Evolutionary conservation across 2,797 vertebrate genomes (phyloP).

Genomic region (Hirundo rustica): DNA sequence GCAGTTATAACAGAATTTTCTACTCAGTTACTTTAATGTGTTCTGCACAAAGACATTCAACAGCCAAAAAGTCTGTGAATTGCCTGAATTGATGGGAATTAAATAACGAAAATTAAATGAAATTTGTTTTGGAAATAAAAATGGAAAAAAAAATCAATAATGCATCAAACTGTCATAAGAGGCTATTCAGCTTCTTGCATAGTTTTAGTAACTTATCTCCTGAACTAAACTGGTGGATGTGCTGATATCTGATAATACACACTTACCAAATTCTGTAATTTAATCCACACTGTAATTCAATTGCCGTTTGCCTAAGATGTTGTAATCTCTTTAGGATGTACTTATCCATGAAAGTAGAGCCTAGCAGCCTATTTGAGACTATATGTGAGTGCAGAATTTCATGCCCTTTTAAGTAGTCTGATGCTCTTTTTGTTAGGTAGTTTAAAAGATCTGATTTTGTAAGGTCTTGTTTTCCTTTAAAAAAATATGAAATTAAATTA

Average conservation of each 20-base stretch:
- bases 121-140: constrained; percentile 56
- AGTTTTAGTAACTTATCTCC: constrained; percentile 59
- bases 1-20: constrained; percentile 1
- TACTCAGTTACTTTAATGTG: not conserved
- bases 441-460: not conserved
- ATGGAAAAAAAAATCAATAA: constrained; percentile 33
- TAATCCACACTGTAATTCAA: constrained; percentile 60
- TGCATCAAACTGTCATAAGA: constrained; percentile 35
- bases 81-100: constrained; percentile 30
- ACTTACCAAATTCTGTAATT: constrained; percentile 63
- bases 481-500: not conserved
- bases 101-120: constrained; percentile 52
- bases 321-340: constrained; percentile 66
- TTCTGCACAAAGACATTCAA: constrained; percentile 1
- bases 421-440: not conserved
- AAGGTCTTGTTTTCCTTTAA: not conserved
- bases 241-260: constrained; percentile 42
- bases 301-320: constrained; percentile 54
- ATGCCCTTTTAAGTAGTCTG: not conserved
- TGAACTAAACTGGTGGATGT: constrained; percentile 35
- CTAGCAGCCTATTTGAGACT: constrained; percentile 1
- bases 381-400: not conserved
- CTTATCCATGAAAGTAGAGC: constrained; percentile 67
- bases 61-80: not conserved
- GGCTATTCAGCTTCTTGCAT: constrained; percentile 48